Base-by-base conservation (phyloP, 2,888 invertebrate genomes). In the Pedicia rivosa region DNA sequence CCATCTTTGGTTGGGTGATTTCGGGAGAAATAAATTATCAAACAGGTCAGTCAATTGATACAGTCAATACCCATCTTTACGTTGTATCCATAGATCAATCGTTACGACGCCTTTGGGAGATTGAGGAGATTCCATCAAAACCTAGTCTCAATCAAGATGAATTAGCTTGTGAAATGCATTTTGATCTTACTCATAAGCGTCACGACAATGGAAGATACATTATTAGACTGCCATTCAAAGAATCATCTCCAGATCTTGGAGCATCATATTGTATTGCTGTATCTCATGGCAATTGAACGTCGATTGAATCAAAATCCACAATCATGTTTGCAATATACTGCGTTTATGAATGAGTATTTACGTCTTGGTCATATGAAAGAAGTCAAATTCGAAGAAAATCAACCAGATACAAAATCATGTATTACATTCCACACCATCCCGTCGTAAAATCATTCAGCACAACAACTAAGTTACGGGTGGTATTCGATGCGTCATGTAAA, bases 341-440 rank as follows among this genome's bases (percentile, higher is more conserved):
- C 20, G n/a, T 37, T 32, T 16, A 13, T 40, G 28, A 13, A 32
- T 17, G 37, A 37, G 13, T 37, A 37, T 19, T 7, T 33, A 5
- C 7, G 5, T 7, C 13, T 37, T 10, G 27, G 33, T 15, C 37
- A 37, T 16, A 37, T 37, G 37, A 15, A 16, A 3, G 13, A 27
- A 22, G 26, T 15, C n/a, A n/a, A n/a, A n/a, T n/a, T n/a, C n/a
- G n/a, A 10, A 4, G 6, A 26, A 28, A 9, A 16, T 13, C 15
- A 9, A 20, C 13, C 22, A 38, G 35, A 20, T n/a, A 9, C 10
- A 24, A 26, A 25, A 22, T 25, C 3, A 15, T 13, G 8, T 46
- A 43, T 24, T 46, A 43, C 26, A 35, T 45, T 2, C 45, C 46
- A n/a, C 46, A 46, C 27, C 46, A 46, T 16, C 30, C 42, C 3